Evolutionary conservation across 2,797 vertebrate species (phyloP).

Genomic region (Vespertilio murinus): DNA sequence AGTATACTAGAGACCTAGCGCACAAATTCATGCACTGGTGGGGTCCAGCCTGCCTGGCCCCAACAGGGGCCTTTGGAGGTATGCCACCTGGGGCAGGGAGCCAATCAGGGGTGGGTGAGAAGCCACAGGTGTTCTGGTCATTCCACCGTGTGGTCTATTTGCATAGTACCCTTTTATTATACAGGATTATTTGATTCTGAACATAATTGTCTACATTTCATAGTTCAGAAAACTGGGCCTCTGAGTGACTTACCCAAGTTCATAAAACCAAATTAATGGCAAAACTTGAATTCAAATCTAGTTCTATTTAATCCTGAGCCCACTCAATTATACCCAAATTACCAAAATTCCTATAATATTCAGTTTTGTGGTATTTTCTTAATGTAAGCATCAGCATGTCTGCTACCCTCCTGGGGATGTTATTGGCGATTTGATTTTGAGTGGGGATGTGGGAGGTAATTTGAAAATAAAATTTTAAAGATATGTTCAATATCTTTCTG

Average conservation of each 20-base stretch:
- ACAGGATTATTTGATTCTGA: not conserved
- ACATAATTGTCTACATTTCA: not conserved
- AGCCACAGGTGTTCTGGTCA: too few relatives aligned
- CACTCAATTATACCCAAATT: not conserved
- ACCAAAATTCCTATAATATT: not conserved
- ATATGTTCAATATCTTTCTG: not conserved
- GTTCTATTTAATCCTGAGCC: not conserved
- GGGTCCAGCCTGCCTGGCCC: too few relatives aligned
- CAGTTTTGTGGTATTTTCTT: not conserved
- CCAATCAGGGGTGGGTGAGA: too few relatives aligned
- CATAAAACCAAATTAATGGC: not conserved
- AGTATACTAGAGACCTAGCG: not conserved
- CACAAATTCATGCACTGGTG: too few relatives aligned
- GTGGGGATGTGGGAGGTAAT: not conserved
- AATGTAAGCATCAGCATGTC: not conserved
- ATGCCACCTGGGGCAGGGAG: too few relatives aligned
- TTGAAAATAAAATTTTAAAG: not conserved
- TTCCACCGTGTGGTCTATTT: too few relatives aligned
- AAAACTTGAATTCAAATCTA: conserved; percentile 18
- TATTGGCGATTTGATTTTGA: not conserved
- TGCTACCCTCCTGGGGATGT: not conserved
- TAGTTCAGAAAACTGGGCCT: not conserved
- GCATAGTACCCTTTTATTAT: too few relatives aligned
- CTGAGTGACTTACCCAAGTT: not conserved
- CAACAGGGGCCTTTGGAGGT: too few relatives aligned